phyloP scores from a whole-genome alignment of 1,140 invertebrate genomes.

The Anastrepha ludens region DNA sequence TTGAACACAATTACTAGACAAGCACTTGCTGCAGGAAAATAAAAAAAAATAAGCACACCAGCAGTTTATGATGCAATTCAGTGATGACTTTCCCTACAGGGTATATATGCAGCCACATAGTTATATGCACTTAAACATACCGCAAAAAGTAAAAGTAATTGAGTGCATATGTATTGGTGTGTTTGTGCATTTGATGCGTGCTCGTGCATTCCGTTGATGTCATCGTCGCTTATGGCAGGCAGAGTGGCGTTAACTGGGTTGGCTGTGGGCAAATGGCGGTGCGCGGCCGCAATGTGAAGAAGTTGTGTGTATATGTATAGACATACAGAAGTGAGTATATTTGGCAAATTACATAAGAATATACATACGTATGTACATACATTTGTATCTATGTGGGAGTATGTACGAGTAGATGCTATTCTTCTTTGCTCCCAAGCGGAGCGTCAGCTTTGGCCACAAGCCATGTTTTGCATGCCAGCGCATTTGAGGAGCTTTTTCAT shows the following conservation, averaged over 20 bases:
- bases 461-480: background rate
- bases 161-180: background rate
- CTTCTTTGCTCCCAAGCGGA: background rate
- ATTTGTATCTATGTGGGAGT: background rate
- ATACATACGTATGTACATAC: too few relatives aligned
- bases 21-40: too few relatives aligned
- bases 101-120: background rate
- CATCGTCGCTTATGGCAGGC: constrained; percentile 8
- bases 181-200: background rate
- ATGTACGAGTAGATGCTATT: background rate
- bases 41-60: too few relatives aligned
- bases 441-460: background rate
- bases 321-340: too few relatives aligned
- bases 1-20: too few relatives aligned
- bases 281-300: too few relatives aligned
- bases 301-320: background rate
- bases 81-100: too few relatives aligned
- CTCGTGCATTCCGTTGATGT: constrained; percentile 38
- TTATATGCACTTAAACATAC: background rate
- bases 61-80: too few relatives aligned
- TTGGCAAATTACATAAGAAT: background rate
- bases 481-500: background rate
- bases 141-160: background rate
- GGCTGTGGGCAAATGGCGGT: background rate
- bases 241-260: constrained; percentile 35